Conservation (phyloP, 2,797 vertebrate genomes). For the Centroberyx gerrardi region DNA sequence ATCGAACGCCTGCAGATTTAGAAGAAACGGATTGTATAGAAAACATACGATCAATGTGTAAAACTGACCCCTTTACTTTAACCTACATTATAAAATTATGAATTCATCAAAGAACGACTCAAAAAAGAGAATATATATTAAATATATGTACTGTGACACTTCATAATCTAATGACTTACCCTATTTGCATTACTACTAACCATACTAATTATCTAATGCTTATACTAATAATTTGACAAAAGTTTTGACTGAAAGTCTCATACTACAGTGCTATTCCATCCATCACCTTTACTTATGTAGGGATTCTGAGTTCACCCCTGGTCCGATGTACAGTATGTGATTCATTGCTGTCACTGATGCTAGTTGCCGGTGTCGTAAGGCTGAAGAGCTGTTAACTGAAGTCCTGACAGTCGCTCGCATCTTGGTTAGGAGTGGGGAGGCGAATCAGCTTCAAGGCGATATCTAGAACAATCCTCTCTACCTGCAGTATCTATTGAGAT, state of each 20-base stretch:
- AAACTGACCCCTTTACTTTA: not conserved
- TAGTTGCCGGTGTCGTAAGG: slow-evolving; percentile 23
- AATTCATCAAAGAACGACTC: not conserved
- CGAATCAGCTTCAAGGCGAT: not conserved
- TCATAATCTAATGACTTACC: slow-evolving; percentile 8
- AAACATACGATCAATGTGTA: not conserved
- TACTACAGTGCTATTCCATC: not conserved
- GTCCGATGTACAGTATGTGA: not conserved
- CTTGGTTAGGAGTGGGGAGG: slow-evolving; percentile 8
- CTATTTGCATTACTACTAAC: not conserved
- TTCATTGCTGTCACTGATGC: slow-evolving; percentile 24
- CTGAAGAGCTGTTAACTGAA: slow-evolving; percentile 59
- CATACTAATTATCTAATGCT: slow-evolving; percentile 10
- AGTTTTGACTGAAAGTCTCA: slow-evolving; percentile 30
- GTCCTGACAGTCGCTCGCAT: slow-evolving; percentile 63
- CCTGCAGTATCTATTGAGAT: slow-evolving; percentile 60
- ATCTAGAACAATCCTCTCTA: slow-evolving; percentile 31
- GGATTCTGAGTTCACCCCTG: not conserved
- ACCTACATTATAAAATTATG: not conserved
- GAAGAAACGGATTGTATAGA: not conserved
- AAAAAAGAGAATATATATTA: slow-evolving; percentile 18
- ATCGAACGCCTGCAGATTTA: not conserved
- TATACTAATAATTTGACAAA: slow-evolving; percentile 19
- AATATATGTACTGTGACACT: slow-evolving; percentile 27
- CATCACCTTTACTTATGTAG: not conserved